Base-by-base conservation (phyloP, 2,113 vertebrate genomes). In the Chiloscyllium plagiosum region DNA sequence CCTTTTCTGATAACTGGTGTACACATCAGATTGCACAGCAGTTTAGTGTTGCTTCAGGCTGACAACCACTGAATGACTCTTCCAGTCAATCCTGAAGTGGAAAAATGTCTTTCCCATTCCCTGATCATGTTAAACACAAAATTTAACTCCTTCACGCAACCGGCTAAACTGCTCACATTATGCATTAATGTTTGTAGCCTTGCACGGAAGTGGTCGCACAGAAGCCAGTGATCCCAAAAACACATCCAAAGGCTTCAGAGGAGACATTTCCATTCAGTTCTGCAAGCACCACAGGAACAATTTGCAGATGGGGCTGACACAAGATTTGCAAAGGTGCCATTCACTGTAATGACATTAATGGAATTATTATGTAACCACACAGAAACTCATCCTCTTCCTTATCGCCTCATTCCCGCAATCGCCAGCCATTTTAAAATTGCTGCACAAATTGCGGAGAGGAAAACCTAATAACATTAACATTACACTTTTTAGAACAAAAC, bases 361-460 rank as follows among this genome's bases (percentile, higher is more conserved):
- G 92, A 26, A 94, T 94, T 47, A 94, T 94, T 37, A 94, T 24
- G 22, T 69, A 90, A 94, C 69, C 66, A 66, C 20, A n/a, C 19
- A 94, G 47, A 37, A 94, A 17, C 66, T 68, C 87, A 90, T 90
- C 52, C 26, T 90, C 52, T 33, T 26, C 52, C 87, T 61, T 37
- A 94, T 50, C 69, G 56, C 65, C 47, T 94, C 37, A 90, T 85
- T 37, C 83, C 42, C 37, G 22, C 42, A 6, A 83, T 56, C 86
- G 56, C 50, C 86, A 94, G 90, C 42, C 22, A 70, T 69, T 19
- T 93, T 66, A 93, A 68, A 37, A 93, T 17, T 68, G 89, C 33
- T 42, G n/a, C 65, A 94, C 65, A 68, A 68, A 68, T 94, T 10
- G n/a, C 33, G 37, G 19, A 69, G 33, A 26, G 33, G 66, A 24